A percentile compares a stretch with the other conserved stretches of the same genome.
These are phyloP conservation scores for Heteractis magnifica DNA, from an alignment of 92 coral and sea anemone species.

Conservation along the genomic window DNA sequence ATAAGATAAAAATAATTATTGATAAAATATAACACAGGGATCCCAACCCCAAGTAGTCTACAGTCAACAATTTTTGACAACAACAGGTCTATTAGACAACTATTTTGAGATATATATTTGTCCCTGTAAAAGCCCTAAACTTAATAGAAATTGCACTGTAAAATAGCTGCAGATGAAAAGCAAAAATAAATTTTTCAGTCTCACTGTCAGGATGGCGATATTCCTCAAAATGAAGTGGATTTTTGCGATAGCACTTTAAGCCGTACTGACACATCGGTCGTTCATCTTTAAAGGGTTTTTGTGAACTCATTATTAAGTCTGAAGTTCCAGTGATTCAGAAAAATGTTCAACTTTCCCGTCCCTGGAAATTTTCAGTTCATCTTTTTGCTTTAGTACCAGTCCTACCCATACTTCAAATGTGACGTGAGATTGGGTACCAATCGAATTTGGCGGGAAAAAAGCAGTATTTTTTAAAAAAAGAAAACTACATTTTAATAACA, in stretches of 20 bases:
- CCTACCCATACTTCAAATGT: background rate
- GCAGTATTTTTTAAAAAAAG: background rate
- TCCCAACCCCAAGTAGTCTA: background rate
- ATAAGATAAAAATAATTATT: background rate
- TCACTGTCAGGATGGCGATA: constrained; percentile 63
- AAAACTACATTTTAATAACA: background rate
- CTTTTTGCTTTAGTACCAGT: background rate
- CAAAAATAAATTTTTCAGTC: background rate
- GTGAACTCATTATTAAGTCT: constrained; percentile 22
- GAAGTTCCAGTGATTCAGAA: background rate
- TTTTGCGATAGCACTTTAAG: constrained; percentile 84
- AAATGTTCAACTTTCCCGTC: background rate
- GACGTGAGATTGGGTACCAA: background rate
- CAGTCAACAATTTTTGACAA: background rate
- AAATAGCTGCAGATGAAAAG: background rate
- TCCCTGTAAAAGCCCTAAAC: too few relatives aligned
- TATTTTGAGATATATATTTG: too few relatives aligned
- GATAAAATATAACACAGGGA: background rate
- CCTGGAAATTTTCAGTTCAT: background rate
- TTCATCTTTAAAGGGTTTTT: constrained; percentile 17
- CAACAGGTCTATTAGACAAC: background rate
- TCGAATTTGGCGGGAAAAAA: background rate
- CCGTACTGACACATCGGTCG: constrained; percentile 93
- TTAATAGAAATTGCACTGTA: background rate
- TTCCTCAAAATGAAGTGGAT: constrained; percentile 79